Percentiles rank a stretch among this genome's conserved stretches.
phyloP scores from a whole-genome alignment of 2,113 vertebrate genomes.

The Misgurnus mizolepis region DNA sequence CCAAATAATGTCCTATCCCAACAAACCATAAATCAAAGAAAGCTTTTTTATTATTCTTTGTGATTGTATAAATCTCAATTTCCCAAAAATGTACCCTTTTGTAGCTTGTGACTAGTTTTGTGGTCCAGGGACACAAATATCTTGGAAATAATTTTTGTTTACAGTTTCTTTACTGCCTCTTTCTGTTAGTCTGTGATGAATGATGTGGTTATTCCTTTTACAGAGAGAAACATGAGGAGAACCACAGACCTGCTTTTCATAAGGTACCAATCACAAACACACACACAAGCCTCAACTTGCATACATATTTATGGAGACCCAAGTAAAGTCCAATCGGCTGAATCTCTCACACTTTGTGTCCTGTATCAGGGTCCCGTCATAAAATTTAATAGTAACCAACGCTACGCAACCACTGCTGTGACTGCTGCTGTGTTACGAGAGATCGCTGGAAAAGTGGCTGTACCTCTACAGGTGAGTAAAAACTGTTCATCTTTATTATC shows the following conservation, averaged over 20 bases:
- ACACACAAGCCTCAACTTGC: background rate
- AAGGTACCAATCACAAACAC: conserved; percentile 75
- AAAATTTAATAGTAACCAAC: conserved; percentile 97
- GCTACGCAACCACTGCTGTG: conserved; percentile 92
- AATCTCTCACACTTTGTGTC: conserved; percentile 10
- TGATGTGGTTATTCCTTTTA: background rate
- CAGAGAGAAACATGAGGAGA: conserved; percentile 97
- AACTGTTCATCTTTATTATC: background rate
- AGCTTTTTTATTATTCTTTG: too few species aligned
- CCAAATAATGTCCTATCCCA: too few species aligned
- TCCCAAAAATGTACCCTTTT: too few species aligned
- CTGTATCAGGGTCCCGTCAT: conserved; percentile 86
- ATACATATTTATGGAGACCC: background rate
- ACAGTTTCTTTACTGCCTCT: too few species aligned
- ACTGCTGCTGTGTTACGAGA: conserved; percentile 87
- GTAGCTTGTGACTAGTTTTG: too few species aligned
- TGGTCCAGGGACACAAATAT: too few species aligned
- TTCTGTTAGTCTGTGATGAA: background rate
- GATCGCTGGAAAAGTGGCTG: conserved; percentile 76
- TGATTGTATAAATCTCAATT: too few species aligned
- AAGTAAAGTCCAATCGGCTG: background rate
- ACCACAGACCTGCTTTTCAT: conserved; percentile 92
- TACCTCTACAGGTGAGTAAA: conserved; percentile 89
- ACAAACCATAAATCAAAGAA: too few species aligned
- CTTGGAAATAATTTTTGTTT: too few species aligned